Evolutionary conservation across 2,113 vertebrate genomes (phyloP).

Genomic region (Rutilus rutilus): DNA sequence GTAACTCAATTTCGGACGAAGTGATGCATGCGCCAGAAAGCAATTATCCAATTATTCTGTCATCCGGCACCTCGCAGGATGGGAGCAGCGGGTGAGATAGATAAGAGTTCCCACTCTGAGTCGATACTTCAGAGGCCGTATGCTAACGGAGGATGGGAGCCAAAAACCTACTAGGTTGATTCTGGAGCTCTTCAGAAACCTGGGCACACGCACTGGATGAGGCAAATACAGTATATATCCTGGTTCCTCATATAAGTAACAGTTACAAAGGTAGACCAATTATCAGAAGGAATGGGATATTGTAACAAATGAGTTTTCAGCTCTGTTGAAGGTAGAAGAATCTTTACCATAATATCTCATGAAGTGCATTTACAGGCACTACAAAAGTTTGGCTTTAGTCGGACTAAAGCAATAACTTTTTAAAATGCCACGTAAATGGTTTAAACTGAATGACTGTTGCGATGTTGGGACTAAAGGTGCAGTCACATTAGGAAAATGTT

Average conservation of each 20-base stretch:
- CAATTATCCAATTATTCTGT: conserved; percentile 78
- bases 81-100: conserved; percentile 56
- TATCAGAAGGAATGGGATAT: not conserved
- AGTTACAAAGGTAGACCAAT: not conserved
- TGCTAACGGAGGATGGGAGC: conserved; percentile 9
- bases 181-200: not conserved
- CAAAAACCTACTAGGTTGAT: not conserved
- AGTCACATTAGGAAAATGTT: not conserved
- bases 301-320: not conserved
- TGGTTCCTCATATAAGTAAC: not conserved
- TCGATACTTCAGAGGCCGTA: conserved; percentile 57
- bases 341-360: not conserved
- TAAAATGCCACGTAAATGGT: not conserved
- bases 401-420: not conserved
- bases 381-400: not conserved
- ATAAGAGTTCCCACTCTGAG: conserved; percentile 69
- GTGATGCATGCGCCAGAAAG: conserved; percentile 75
- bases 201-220: not conserved
- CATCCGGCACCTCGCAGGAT: conserved; percentile 72
- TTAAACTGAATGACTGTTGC: not conserved
- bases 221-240: not conserved
- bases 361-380: not conserved
- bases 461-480: not conserved
- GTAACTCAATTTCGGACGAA: conserved; percentile 72
- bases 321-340: not conserved